phyloP scores from a whole-genome alignment of 2,113 vertebrate species.

The Puntigrus tetrazona region DNA sequence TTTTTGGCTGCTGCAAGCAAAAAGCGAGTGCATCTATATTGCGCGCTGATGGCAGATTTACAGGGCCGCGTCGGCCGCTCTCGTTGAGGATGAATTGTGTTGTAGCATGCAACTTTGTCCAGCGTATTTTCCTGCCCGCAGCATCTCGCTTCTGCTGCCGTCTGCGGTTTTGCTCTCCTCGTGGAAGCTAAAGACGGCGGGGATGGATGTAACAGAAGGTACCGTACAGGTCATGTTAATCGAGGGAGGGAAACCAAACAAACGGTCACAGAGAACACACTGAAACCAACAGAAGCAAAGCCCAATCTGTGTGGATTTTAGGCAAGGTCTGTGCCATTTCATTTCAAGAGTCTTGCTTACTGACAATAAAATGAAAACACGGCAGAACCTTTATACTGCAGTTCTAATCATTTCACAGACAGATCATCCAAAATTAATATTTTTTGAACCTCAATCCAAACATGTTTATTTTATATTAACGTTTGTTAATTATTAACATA shows the following conservation, averaged over 20 bases:
- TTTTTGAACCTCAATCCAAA: not conserved
- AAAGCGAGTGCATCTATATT: not conserved
- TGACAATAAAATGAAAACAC: too few relatives aligned
- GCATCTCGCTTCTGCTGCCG: not conserved
- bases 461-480: too few relatives aligned
- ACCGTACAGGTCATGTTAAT: not conserved
- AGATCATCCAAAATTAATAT: not conserved
- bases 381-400: too few relatives aligned
- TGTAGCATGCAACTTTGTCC: not conserved
- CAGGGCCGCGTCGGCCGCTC: not conserved
- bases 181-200: not conserved
- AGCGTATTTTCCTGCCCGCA: not conserved
- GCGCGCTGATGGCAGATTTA: constrained; percentile 8
- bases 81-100: not conserved
- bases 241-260: not conserved
- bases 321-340: not conserved
- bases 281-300: not conserved
- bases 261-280: not conserved
- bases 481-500: too few relatives aligned
- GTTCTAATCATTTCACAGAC: not conserved
- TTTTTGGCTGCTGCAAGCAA: not conserved
- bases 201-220: not conserved
- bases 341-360: not conserved
- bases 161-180: not conserved
- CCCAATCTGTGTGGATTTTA: not conserved